These are phyloP conservation scores for Callithrix jacchus DNA, from an alignment of 2,113 vertebrate species.

Conservation along the genomic window DNA sequence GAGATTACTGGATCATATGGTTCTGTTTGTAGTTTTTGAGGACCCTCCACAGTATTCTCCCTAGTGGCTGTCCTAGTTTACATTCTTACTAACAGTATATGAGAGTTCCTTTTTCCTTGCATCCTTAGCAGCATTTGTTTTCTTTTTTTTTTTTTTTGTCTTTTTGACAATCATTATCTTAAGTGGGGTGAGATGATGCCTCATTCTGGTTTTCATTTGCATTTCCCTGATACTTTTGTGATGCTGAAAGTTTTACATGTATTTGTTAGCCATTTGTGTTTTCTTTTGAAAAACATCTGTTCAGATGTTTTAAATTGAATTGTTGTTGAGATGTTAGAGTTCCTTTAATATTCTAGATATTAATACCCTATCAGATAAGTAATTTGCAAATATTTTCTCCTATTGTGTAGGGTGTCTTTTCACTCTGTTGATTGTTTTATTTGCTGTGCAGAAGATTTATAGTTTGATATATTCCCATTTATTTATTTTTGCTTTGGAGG, in stretches of 20 bases:
- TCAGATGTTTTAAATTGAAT: neutral
- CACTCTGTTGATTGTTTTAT: neutral
- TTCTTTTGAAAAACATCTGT: neutral
- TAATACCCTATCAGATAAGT: neutral
- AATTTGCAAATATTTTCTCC: neutral
- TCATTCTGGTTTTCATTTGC: neutral
- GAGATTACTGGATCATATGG: neutral
- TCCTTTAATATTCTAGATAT: neutral
- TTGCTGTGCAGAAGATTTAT: neutral
- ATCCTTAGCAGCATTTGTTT: neutral
- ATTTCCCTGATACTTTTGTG: neutral
- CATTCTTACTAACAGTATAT: neutral
- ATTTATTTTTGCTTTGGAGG: neutral
- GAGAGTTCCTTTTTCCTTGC: neutral
- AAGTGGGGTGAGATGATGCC: neutral
- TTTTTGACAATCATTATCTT: neutral
- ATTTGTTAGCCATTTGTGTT: neutral
- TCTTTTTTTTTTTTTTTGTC: neutral
- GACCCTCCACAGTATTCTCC: neutral
- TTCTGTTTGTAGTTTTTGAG: neutral
- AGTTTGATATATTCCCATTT: neutral
- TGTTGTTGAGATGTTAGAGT: neutral
- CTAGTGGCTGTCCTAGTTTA: neutral
- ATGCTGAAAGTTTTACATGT: neutral
- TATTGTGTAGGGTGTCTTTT: neutral